Base-by-base conservation (phyloP, 2,888 invertebrate genomes). In the Eurois occulta region DNA sequence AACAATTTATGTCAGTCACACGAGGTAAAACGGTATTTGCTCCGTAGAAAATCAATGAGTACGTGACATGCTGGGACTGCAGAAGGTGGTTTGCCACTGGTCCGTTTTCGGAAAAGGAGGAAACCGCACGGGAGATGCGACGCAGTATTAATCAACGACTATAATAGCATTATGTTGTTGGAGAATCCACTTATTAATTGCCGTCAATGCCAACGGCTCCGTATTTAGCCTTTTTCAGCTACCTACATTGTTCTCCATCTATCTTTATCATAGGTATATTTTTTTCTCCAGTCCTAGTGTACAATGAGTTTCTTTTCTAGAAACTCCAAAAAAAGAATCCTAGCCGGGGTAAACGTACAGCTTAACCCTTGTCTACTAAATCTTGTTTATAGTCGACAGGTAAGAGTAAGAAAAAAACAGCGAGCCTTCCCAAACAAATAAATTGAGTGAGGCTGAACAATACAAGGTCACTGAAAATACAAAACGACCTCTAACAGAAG, bases 291-390 rank as follows among this genome's bases (percentile, higher is more conserved):
- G 3, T 32, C 18, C 18, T 8, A n/a, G n/a, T 55, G 18, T n/a
- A 43, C 32, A 73, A 46, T 55, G 16, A 67, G 24, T 48, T 64
- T 38, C 21, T 77, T 38, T 83, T 43, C 43, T 55, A 78, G 60
- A 46, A 41, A 52, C 38, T 46, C 13, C n/a, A 41, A n/a, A 75
- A 65, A 64, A 48, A 24, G 1, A 35, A 28, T 65, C 13, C n/a
- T 65, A 48, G 32, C 13, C 64, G 48, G 13, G 18, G 28, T 52
- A 62, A 72, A 68, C 38, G 48, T 28, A 64, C 35, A 60, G 67
- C 60, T 52, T 64, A 80, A 75, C 75, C 80, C 75, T 64, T 80
- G 84, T 75, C 84, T 80, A 71, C 55, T 84, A 75, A 82, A 82
- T 80, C 81, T 64, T 68, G 16, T 84, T 79, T 69, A 58, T 52